Evolutionary conservation across 2,113 vertebrate species (phyloP).

Genomic region (Camelus bactrianus): DNA sequence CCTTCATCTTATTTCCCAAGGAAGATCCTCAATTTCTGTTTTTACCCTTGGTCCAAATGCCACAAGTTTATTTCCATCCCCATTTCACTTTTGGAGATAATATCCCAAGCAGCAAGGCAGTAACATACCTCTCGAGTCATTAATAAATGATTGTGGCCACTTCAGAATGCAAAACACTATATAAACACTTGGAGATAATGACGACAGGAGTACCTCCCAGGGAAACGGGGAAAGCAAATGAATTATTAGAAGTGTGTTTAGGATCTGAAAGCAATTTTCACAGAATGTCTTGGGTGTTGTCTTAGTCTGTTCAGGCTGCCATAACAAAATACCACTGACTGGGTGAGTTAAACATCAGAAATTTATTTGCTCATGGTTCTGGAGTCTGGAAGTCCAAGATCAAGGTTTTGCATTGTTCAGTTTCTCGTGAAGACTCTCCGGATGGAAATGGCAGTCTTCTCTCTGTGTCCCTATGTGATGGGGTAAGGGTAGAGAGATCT

Average conservation of each 20-base stretch:
- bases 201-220: neutral
- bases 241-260: conserved; percentile 38
- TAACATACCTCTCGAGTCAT: neutral
- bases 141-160: neutral
- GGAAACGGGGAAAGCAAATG: neutral
- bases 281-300: neutral
- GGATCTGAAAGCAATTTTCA: neutral
- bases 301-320: neutral
- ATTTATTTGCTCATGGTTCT: neutral
- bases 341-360: neutral
- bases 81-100: neutral
- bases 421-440: neutral
- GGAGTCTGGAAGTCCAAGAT: neutral
- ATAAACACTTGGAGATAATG: neutral
- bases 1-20: neutral
- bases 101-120: neutral
- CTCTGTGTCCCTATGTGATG: neutral
- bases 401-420: neutral
- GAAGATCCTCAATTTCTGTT: conserved; percentile 27
- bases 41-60: neutral
- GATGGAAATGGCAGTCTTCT: neutral
- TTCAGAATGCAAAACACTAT: neutral
- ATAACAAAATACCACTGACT: neutral
- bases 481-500: neutral
- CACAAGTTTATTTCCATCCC: neutral